A percentile compares a stretch with the other conserved stretches of the same genome.
Conservation (phyloP, 2,797 vertebrate species). For the Chelon labrosus region DNA sequence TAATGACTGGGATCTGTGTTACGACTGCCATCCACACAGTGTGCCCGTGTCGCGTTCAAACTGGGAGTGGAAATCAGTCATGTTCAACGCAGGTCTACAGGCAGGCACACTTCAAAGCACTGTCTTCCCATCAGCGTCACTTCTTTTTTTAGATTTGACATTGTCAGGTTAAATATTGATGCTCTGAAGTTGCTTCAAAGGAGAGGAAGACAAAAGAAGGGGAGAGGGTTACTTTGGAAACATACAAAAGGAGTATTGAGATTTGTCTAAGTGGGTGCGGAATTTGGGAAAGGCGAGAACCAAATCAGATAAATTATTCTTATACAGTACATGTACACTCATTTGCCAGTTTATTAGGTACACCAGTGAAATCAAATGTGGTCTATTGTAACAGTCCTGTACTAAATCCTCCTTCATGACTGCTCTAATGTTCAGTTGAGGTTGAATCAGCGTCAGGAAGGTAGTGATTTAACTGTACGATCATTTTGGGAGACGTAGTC, state of each 20-base stretch:
- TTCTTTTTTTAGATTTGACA: slow-evolving; percentile 74
- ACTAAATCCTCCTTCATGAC: no score
- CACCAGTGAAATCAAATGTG: no score
- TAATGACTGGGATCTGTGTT: slow-evolving; percentile 19
- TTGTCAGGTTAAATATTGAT: slow-evolving; percentile 76
- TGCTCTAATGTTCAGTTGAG: no score
- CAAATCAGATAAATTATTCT: no score
- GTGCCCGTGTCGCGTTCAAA: slow-evolving; percentile 31
- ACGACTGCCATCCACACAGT: slow-evolving; percentile 5
- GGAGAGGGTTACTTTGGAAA: slow-evolving; percentile 46
- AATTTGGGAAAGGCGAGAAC: neutral
- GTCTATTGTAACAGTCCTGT: no score
- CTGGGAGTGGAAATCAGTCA: slow-evolving; percentile 43
- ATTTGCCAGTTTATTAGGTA: no score
- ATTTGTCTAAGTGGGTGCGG: slow-evolving; percentile 26
- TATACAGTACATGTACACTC: no score
- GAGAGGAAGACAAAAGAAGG: slow-evolving; percentile 35
- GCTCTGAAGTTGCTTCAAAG: slow-evolving; percentile 67
- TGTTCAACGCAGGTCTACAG: slow-evolving; percentile 46
- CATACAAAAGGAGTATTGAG: slow-evolving; percentile 31
- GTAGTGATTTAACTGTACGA: no score
- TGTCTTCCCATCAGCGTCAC: slow-evolving; percentile 50
- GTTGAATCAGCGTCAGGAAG: no score
- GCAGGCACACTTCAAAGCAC: slow-evolving; percentile 60
- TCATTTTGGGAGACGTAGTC: no score